Conservation (phyloP, 2,113 vertebrate genomes). For the Gymnorhina tibicen region DNA sequence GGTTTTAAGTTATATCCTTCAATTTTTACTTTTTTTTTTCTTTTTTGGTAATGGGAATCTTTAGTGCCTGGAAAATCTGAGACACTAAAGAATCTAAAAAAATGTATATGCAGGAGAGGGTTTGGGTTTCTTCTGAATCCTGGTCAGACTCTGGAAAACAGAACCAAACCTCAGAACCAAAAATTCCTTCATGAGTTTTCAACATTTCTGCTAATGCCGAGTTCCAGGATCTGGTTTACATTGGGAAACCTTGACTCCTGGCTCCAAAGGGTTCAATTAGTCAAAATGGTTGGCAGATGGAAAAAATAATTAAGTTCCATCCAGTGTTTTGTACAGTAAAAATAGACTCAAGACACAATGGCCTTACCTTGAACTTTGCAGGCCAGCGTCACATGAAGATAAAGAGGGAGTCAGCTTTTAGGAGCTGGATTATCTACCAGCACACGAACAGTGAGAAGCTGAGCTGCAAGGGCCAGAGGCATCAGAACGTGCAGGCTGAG, state of each 20-base stretch:
- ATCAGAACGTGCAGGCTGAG: neutral
- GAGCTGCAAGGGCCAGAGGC: neutral
- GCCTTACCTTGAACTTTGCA: constrained; percentile 63
- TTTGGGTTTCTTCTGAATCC: constrained; percentile 33
- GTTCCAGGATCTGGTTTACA: constrained; percentile 44
- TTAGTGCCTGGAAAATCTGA: constrained; percentile 47
- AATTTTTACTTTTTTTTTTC: neutral
- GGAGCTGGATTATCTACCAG: constrained; percentile 30
- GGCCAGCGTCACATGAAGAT: constrained; percentile 41
- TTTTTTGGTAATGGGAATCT: constrained; percentile 8
- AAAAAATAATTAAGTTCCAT: constrained; percentile 61
- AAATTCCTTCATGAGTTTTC: constrained; percentile 53
- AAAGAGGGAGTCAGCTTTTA: constrained; percentile 30
- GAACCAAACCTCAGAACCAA: constrained; percentile 66
- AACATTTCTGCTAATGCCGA: neutral
- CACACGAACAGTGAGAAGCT: neutral
- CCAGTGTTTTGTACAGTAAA: constrained; percentile 53
- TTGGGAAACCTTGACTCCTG: constrained; percentile 62
- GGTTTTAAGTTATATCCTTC: constrained; percentile 38
- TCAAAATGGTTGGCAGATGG: constrained; percentile 67
- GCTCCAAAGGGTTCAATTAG: constrained; percentile 65
- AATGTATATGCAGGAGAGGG: constrained; percentile 3
- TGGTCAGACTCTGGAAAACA: constrained; percentile 42
- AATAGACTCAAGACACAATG: constrained; percentile 57
- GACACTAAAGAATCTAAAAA: neutral